Evolutionary conservation across 2,888 invertebrate species (phyloP), one percentile per base, ranked within the genome.

Genomic region (Sthenelais limicola): DNA sequence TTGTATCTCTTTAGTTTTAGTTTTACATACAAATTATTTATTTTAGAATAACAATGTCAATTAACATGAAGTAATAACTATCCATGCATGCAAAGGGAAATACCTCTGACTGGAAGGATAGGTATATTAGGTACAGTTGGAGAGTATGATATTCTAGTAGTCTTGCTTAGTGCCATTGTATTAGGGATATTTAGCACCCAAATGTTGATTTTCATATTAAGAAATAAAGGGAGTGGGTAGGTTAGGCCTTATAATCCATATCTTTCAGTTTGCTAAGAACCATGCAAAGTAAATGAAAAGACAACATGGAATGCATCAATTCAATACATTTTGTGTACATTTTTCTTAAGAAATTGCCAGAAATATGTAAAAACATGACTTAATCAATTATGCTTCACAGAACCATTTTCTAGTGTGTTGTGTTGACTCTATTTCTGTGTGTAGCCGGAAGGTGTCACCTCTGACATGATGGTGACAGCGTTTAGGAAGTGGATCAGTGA

Each of bases 401-500:
- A 18, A 43, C 9, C 9, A 18, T 43, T 43, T 43, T 43, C 9
- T 43, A 12, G 43, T 43, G n/a, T 43, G 51, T 51, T 51, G 51
- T 7, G 18, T 26, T 21, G 21, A 9, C 18, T 26, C n/a, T 51
- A 43, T 51, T 26, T n/a, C 18, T 51, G 18, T 51, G 18, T 68
- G 28, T 75, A 85, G 84, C 83, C 83, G 1, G 76, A 73, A 12
- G 72, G 62, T 21, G 58, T 82, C 12, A 79, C 79, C 12, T 74
- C 69, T 66, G 80, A 83, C 9, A 76, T 80, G 77, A 32, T 85
- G 5, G 73, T 71, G 15, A 72, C 76, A n/a, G 84, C 84, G 0
- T 82, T 85, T 71, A 72, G 71, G 33, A 69, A 74, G 2, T 84
- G 83, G 83, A 71, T 85, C 48, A 73, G 72, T 32, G 72, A 75